Percentiles rank a stretch among this genome's conserved stretches.
phyloP scores from a whole-genome alignment of 2,888 invertebrate genomes.

The Oscheius sp. region DNA sequence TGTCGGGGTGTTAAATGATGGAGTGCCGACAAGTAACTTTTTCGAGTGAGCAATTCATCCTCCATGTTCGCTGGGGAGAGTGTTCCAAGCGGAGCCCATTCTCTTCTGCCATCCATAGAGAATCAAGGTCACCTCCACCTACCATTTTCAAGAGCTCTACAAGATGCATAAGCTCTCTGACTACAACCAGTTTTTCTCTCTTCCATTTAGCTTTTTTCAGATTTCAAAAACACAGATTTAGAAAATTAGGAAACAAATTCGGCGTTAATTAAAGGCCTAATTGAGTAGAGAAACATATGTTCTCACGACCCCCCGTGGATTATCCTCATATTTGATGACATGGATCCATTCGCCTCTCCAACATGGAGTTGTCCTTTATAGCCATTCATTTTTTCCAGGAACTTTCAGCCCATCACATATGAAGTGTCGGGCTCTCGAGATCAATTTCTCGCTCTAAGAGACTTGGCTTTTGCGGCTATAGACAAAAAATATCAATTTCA shows the following conservation, averaged over 20 bases:
- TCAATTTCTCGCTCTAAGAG: no score
- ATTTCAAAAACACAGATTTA: background rate
- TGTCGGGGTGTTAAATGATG: background rate
- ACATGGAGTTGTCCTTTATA: constrained; percentile 6
- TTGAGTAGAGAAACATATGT: constrained; percentile 9
- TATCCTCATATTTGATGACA: constrained; percentile 23
- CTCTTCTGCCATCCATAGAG: constrained; percentile 16
- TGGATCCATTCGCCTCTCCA: background rate
- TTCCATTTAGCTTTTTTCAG: no score
- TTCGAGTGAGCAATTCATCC: constrained; percentile 11
- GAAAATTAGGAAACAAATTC: background rate
- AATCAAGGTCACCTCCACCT: constrained; percentile 17
- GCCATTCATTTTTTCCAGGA: background rate
- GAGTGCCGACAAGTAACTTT: background rate
- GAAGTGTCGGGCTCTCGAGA: no score
- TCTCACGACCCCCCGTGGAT: constrained; percentile 15
- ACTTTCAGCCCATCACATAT: no score
- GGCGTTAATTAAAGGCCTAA: constrained; percentile 9
- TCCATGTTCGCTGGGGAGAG: background rate
- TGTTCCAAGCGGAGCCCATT: constrained; percentile 4
- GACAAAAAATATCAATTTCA: no score
- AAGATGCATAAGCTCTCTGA: background rate
- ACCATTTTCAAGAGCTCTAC: background rate
- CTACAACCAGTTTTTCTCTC: background rate
- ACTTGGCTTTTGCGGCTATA: no score